phyloP scores from a whole-genome alignment of 2,888 invertebrate genomes.

The Hydropsyche betteni region DNA sequence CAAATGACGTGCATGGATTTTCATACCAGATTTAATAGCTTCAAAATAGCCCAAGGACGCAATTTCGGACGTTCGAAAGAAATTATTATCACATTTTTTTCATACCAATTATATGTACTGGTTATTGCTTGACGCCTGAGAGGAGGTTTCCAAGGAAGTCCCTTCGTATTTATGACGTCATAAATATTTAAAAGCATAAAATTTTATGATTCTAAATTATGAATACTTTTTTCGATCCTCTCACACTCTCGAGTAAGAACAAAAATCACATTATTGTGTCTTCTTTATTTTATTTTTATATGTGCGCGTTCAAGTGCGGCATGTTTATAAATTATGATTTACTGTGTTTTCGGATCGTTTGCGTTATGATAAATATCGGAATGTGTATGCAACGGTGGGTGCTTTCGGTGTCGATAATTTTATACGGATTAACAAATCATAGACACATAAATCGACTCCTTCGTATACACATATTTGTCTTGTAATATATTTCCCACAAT shows the following conservation, averaged over 20 bases:
- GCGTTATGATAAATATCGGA: conserved; percentile 12
- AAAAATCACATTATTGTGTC: neutral
- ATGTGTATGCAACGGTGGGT: conserved; percentile 6
- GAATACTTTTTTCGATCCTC: conserved; percentile 25
- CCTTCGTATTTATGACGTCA: conserved; percentile 37
- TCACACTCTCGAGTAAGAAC: neutral
- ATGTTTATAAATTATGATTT: conserved; percentile 10
- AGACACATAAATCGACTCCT: too few relatives aligned
- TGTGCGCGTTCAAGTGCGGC: neutral
- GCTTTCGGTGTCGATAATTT: conserved; percentile 13
- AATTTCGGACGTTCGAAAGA: conserved; percentile 3
- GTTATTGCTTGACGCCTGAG: neutral
- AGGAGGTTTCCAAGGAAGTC: neutral
- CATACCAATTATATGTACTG: neutral
- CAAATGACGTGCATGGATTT: too few relatives aligned
- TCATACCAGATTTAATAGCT: too few relatives aligned
- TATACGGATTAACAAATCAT: conserved; percentile 19
- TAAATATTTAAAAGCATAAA: conserved; percentile 38
- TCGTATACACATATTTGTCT: too few relatives aligned
- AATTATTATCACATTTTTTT: conserved; percentile 6
- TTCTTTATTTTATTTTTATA: neutral
- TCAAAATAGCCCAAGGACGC: conserved; percentile 15
- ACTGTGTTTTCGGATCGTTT: conserved; percentile 14
- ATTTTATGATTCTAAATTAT: conserved; percentile 38
- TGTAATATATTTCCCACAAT: too few relatives aligned